These are phyloP conservation scores for Eupithecia dodoneata DNA, from an alignment of 2,888 invertebrate genomes.

Conservation along the genomic window DNA sequence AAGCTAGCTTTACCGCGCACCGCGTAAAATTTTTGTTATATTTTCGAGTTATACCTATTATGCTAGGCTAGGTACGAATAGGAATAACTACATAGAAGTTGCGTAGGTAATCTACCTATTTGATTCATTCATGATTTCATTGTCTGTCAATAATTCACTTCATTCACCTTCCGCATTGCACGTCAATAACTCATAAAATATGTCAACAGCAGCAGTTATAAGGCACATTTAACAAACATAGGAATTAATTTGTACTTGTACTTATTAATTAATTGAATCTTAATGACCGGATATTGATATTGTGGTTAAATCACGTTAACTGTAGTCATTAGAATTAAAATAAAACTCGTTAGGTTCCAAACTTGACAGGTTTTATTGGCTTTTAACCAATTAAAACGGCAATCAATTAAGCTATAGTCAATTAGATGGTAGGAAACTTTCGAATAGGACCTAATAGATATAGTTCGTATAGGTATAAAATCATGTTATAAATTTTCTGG, in stretches of 20 bases:
- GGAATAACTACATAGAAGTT: no score
- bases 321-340: background rate
- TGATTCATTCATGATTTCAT: background rate
- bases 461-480: no score
- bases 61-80: no score
- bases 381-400: background rate
- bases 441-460: background rate
- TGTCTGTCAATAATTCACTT: background rate
- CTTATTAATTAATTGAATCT: background rate
- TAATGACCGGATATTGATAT: background rate
- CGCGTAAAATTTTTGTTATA: no score
- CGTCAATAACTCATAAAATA: conserved; percentile 30
- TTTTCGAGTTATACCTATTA: no score
- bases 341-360: background rate
- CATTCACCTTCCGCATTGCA: conserved; percentile 30
- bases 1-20: no score
- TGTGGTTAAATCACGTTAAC: background rate
- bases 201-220: background rate
- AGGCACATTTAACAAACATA: background rate
- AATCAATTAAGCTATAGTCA: background rate
- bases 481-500: no score
- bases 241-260: background rate
- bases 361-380: background rate
- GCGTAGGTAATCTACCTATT: background rate
- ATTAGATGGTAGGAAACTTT: background rate